Evolutionary conservation across 2,113 vertebrate genomes (phyloP).

Genomic region (Egretta garzetta): DNA sequence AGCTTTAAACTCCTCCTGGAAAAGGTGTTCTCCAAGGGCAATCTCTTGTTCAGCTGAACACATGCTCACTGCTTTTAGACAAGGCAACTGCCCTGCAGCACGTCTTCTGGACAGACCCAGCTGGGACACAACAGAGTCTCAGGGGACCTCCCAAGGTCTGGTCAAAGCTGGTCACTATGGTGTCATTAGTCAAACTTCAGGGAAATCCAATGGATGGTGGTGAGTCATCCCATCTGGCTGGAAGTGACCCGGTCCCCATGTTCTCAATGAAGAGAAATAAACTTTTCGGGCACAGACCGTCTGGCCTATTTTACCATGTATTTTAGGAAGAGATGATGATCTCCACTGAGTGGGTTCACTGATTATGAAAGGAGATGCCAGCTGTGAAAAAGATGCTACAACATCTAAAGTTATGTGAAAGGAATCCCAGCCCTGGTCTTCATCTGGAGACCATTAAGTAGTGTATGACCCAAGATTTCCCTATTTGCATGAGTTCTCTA

Average conservation of each 20-base stretch:
- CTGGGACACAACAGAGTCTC: not conserved
- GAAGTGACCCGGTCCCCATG: not conserved
- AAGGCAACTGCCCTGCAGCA: fast-evolving
- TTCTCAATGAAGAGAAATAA: not conserved
- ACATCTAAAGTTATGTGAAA: not conserved
- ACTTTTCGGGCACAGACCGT: not conserved
- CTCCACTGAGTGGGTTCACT: not conserved
- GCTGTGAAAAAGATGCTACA: not conserved
- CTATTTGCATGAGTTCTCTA: not conserved
- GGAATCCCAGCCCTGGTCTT: not conserved
- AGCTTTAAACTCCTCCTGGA: not conserved
- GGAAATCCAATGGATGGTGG: not conserved
- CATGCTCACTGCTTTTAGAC: fast-evolving
- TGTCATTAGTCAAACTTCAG: not conserved
- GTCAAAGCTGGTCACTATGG: not conserved
- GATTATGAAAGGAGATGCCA: not conserved
- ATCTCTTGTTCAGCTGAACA: not conserved
- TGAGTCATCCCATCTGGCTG: not conserved
- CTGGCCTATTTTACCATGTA: not conserved
- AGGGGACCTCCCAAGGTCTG: not conserved
- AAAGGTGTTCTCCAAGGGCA: not conserved
- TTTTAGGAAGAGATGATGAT: not conserved
- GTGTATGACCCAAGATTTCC: not conserved
- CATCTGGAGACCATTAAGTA: not conserved
- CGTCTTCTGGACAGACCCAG: not conserved